Conservation (phyloP, 2,797 vertebrate genomes). For the Pteropus rufus region DNA sequence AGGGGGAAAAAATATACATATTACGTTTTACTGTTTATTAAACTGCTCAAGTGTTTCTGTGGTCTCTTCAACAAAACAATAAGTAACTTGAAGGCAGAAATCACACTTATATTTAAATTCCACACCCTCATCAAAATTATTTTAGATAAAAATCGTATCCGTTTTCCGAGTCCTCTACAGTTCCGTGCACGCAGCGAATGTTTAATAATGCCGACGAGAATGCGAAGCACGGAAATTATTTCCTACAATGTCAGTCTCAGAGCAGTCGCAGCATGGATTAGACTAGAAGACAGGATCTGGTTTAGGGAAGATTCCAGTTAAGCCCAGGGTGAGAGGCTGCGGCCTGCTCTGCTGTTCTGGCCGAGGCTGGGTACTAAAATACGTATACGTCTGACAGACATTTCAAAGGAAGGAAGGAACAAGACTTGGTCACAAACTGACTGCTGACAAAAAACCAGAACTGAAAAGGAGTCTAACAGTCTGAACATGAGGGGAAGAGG, state of each 20-base stretch:
- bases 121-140: background rate
- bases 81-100: background rate
- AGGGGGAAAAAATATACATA: constrained; percentile 7
- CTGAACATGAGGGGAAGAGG: background rate
- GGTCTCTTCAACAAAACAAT: background rate
- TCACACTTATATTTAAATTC: background rate
- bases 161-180: background rate
- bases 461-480: background rate
- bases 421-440: background rate
- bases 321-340: background rate
- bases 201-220: background rate
- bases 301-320: background rate
- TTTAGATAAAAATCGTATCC: background rate
- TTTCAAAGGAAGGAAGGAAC: background rate
- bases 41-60: background rate
- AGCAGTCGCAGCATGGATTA: background rate
- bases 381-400: background rate
- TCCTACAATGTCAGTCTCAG: background rate
- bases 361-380: too few relatives aligned
- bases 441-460: background rate
- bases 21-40: constrained; percentile 9
- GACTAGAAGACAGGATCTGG: background rate
- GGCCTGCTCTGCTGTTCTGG: background rate
- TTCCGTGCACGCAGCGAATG: background rate
- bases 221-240: background rate